Evolutionary conservation across 2,797 vertebrate genomes (phyloP).

Genomic region (Antennarius maculatus): DNA sequence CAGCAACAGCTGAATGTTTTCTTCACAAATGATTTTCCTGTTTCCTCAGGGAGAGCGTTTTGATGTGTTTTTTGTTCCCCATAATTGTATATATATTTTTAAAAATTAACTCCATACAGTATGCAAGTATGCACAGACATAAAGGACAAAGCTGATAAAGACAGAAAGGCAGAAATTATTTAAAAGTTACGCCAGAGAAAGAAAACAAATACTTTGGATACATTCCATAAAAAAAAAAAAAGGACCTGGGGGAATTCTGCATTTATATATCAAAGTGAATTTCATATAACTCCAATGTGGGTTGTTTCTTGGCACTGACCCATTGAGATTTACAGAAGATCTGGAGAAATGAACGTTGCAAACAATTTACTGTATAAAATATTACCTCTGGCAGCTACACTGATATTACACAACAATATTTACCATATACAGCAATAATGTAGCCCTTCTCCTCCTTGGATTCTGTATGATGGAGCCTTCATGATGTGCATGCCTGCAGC

Average conservation of each 20-base stretch:
- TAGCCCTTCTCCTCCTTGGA: slow-evolving; percentile 25
- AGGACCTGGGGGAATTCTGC: neutral
- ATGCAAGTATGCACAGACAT: slow-evolving; percentile 34
- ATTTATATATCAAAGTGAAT: slow-evolving; percentile 5
- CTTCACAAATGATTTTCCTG: neutral
- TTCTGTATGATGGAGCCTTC: slow-evolving; percentile 22
- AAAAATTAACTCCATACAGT: slow-evolving; percentile 13
- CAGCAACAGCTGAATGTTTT: neutral
- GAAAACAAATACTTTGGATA: slow-evolving; percentile 34
- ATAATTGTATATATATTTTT: neutral
- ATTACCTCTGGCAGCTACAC: slow-evolving; percentile 16
- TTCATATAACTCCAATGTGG: neutral
- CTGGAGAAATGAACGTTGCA: slow-evolving; percentile 1
- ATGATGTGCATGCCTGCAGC: slow-evolving; percentile 38
- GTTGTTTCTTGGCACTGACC: slow-evolving; percentile 24
- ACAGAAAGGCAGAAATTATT: slow-evolving; percentile 57
- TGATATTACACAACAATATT: slow-evolving; percentile 20
- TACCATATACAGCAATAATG: slow-evolving; percentile 5
- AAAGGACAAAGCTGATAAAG: slow-evolving; percentile 54
- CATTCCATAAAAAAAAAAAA: slow-evolving; percentile 11
- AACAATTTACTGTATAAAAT: slow-evolving; percentile 4
- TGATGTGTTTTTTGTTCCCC: neutral
- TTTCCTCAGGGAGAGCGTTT: neutral
- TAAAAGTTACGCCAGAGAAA: slow-evolving; percentile 32
- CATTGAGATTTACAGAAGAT: slow-evolving; percentile 14